Conservation (phyloP, 2,888 invertebrate genomes). For the Xylota sylvarum region DNA sequence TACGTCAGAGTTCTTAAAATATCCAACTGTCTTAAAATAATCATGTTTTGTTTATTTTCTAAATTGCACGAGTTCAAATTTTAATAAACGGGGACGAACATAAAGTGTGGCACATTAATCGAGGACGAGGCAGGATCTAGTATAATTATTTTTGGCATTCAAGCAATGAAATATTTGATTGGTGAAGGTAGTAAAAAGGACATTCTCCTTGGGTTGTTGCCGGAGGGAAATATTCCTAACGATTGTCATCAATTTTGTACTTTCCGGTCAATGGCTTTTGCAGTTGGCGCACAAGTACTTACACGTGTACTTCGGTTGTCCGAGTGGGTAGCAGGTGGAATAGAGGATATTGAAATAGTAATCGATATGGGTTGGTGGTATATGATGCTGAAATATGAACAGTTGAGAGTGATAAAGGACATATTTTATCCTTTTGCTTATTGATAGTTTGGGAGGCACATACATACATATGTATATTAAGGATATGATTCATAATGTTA, state of each 20-base stretch:
- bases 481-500: no score
- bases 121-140: not conserved
- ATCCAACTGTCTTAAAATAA: not conserved
- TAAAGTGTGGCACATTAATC: conserved; percentile 40
- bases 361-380: no score
- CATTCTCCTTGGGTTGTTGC: conserved; percentile 14
- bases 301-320: conserved; percentile 8
- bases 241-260: conserved; percentile 27
- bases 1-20: conserved; percentile 7
- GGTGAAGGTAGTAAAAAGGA: conserved; percentile 12
- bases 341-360: no score
- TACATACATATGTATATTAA: no score
- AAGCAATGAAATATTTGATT: conserved; percentile 34
- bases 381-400: no score
- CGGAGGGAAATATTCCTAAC: conserved; percentile 7
- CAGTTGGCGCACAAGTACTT: conserved; percentile 4
- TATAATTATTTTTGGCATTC: conserved; percentile 14
- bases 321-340: not conserved
- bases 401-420: no score
- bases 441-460: no score
- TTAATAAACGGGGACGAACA: conserved; percentile 16
- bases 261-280: not conserved
- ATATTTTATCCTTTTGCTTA: no score
- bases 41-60: conserved; percentile 17
- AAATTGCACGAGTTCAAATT: not conserved